phyloP scores from a whole-genome alignment of 2,797 vertebrate genomes.

The Salmo trutta region DNA sequence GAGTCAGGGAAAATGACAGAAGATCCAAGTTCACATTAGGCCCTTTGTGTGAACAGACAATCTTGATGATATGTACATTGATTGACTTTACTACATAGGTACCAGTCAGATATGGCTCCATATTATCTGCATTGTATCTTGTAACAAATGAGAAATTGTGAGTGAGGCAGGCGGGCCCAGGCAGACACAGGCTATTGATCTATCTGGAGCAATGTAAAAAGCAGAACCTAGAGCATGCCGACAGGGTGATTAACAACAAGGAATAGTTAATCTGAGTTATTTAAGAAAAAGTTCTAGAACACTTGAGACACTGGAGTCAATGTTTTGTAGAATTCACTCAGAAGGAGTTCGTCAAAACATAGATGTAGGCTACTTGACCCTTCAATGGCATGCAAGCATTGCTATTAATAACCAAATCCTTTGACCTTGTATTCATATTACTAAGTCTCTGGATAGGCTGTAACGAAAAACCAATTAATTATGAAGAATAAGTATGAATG shows the following conservation, averaged over 20 bases:
- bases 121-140: conserved; percentile 33
- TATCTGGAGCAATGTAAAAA: conserved; percentile 13
- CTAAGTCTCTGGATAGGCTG: not conserved
- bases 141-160: conserved; percentile 21
- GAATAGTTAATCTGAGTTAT: conserved; percentile 22
- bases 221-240: conserved; percentile 13
- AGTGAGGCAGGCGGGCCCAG: conserved; percentile 9
- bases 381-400: not conserved
- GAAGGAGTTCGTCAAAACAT: not conserved
- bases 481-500: not conserved
- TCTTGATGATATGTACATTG: conserved; percentile 34
- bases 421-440: no score
- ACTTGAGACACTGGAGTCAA: not conserved
- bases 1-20: conserved; percentile 17
- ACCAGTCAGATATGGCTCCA: conserved; percentile 29
- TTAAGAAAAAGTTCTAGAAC: conserved; percentile 4
- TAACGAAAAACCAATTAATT: not conserved
- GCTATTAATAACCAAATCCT: not conserved
- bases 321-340: conserved; percentile 1
- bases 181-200: conserved; percentile 34
- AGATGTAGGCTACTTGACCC: not conserved
- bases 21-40: conserved; percentile 20
- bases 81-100: conserved; percentile 32
- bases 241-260: conserved; percentile 21
- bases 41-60: conserved; percentile 25